Percentiles rank a stretch among this genome's conserved stretches.
phyloP scores from a whole-genome alignment of 2,797 vertebrate genomes.

The Fringilla coelebs region DNA sequence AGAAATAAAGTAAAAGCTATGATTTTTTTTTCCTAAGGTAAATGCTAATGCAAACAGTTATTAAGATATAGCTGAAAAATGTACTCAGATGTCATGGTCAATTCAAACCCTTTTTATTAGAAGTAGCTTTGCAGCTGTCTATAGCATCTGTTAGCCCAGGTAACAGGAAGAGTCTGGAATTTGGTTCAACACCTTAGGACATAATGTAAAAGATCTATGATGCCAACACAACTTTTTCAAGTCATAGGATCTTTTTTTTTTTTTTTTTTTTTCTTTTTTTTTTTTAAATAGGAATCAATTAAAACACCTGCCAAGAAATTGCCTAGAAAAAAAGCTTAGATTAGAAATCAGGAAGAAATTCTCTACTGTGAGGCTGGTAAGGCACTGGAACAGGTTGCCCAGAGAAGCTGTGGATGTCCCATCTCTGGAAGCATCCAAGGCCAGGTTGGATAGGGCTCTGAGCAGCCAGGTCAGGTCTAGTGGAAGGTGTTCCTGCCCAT shows the following conservation, averaged over 20 bases:
- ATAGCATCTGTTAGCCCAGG: background rate
- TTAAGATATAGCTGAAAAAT: background rate
- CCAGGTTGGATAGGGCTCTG: background rate
- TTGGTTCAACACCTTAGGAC: background rate
- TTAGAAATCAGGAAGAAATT: background rate
- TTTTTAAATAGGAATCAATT: background rate
- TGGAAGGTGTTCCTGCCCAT: fast-evolving
- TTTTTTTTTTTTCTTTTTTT: background rate
- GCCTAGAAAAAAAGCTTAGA: background rate
- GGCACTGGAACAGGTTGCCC: background rate
- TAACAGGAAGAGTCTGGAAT: background rate
- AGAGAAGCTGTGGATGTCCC: background rate
- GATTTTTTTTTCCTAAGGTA: background rate
- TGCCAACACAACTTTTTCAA: background rate
- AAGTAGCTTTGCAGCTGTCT: background rate
- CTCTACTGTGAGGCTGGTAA: background rate
- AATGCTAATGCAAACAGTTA: background rate
- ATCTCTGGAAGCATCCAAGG: background rate
- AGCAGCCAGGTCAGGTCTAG: background rate
- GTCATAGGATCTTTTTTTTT: fast-evolving
- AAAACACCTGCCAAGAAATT: background rate
- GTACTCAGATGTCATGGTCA: background rate
- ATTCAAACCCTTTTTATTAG: background rate
- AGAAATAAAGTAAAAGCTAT: background rate
- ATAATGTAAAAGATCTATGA: background rate